Conservation (phyloP, 2,888 invertebrate species). For the Sinhomidia bicolor region DNA sequence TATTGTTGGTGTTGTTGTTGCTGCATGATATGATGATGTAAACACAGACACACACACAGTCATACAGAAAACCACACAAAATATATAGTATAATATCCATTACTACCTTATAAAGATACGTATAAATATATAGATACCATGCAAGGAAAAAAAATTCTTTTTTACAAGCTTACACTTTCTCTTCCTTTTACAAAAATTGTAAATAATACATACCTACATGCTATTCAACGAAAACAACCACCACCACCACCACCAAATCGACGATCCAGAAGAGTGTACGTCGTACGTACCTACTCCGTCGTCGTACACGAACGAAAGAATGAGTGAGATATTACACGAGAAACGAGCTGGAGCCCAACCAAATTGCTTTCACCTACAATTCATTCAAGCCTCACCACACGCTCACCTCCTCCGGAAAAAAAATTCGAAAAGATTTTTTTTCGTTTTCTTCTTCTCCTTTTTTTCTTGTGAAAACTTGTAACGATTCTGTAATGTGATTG, state of each 20-base stretch:
- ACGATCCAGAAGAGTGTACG: too few species aligned
- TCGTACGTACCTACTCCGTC: too few species aligned
- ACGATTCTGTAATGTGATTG: constrained; percentile 50
- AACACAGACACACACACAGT: too few species aligned
- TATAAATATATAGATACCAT: background rate
- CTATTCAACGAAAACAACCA: too few species aligned
- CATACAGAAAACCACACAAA: background rate
- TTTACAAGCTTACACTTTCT: constrained; percentile 22
- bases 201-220: background rate
- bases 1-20: constrained; percentile 35
- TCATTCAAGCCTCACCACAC: background rate
- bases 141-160: constrained; percentile 10
- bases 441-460: too few species aligned
- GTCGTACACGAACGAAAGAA: background rate
- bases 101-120: too few species aligned
- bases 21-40: constrained; percentile 33
- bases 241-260: too few species aligned
- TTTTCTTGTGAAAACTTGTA: constrained; percentile 35
- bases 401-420: constrained; percentile 34
- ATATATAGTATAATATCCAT: background rate
- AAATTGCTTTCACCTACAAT: background rate
- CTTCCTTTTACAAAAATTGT: constrained; percentile 22
- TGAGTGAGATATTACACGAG: background rate
- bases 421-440: constrained; percentile 32
- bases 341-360: background rate